Base-by-base conservation (phyloP, 2,797 vertebrate species). In the Hyperoplus lanceolatus region DNA sequence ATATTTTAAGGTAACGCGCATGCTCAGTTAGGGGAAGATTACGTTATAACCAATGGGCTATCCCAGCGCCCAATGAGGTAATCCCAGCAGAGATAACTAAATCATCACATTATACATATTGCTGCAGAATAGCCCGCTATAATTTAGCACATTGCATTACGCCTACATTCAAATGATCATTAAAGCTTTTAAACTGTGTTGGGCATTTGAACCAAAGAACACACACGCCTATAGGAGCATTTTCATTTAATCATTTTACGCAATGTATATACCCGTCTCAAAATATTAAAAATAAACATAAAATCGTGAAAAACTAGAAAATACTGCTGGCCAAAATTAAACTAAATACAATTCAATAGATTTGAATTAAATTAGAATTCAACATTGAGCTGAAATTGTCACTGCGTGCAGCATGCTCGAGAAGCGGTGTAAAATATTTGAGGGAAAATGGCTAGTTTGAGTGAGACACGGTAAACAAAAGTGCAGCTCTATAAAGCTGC, bases 21-120 rank as follows among this genome's bases (percentile, higher is more conserved):
- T 94, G 94, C 93, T 89, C 94, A 86, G 88, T 90, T 18, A 4
- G 60, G 41, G 59, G 79, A 77, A 87, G 82, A 89, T 89, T 90
- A 91, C 90, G 79, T 83, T 88, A 87, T 84, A 93, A 92, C 91
- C 91, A 93, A 93, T 91, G 80, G 83, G 85, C 77, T 87, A 89
- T 82, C 88, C 89, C 91, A 87, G 79, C 88, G 86, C 81, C 84
- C 87, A 88, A 70, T 92, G 91, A 91, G 90, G 91, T 87, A 89
- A 90, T 88, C 90, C 83, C 70, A 73, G 82, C 84, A 86, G 74
- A 88, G 81, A 89, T 73, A 80, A 91, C 85, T 87, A 89, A 91
- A 92, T 88, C 84, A 88, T 83, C 57, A 76, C 87, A 91, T 81
- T 81, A 85, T 66, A 82, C 71, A 86, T 53, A 80, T 63, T 74